Percentiles rank a stretch among this genome's conserved stretches.
Conservation (phyloP, 2,113 vertebrate genomes). For the Mustela nigripes region DNA sequence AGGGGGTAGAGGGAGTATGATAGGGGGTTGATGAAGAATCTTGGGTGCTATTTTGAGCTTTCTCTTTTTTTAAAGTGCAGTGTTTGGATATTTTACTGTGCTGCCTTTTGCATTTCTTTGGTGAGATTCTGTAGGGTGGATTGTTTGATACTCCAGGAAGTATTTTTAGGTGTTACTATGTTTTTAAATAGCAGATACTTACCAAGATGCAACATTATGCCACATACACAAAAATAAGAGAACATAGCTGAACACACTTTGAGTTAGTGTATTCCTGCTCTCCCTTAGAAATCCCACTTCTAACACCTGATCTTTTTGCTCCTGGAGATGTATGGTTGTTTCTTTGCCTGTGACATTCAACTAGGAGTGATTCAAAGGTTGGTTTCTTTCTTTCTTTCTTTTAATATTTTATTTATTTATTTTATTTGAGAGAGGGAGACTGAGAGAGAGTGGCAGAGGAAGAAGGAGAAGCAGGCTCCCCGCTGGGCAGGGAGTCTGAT, state of each 20-base stretch:
- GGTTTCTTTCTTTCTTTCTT: not conserved
- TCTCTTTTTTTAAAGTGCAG: not conserved
- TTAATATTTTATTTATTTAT: not conserved
- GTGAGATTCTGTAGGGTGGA: not conserved
- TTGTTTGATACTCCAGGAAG: not conserved
- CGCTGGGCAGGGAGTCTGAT: not conserved
- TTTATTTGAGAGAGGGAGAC: not conserved
- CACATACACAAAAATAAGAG: not conserved
- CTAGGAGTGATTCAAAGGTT: not conserved
- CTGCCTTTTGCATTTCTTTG: not conserved
- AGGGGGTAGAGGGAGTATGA: not conserved
- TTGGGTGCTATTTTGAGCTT: not conserved
- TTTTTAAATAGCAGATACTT: constrained; percentile 23
- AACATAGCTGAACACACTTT: not conserved
- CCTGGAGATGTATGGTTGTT: not conserved
- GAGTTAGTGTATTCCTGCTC: not conserved
- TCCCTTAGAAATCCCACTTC: not conserved
- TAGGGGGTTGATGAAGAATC: not conserved
- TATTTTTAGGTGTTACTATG: not conserved
- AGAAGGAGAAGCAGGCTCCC: not conserved
- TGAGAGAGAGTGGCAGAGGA: not conserved
- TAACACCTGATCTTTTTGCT: not conserved
- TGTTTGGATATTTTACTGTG: not conserved
- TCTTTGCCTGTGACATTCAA: constrained; percentile 14
- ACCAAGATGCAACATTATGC: not conserved